Evolutionary conservation across 2,113 vertebrate genomes (phyloP).

Genomic region (Chamaea fasciata): DNA sequence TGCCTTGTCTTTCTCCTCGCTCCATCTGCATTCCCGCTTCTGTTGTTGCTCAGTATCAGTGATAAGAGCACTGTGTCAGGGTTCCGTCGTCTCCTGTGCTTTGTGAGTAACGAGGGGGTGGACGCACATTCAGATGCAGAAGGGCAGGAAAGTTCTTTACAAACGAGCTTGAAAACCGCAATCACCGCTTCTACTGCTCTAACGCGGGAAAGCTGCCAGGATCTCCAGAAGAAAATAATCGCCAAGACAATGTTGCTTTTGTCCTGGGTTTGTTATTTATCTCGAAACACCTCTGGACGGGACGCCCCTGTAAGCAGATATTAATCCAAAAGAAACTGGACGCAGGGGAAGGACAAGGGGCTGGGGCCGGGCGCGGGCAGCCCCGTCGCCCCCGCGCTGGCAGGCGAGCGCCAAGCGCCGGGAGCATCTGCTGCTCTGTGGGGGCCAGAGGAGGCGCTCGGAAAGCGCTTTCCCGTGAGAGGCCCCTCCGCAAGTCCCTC

Average conservation of each 20-base stretch:
- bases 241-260: not conserved
- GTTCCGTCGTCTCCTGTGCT: not conserved
- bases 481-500: not conserved
- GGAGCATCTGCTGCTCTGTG: not conserved
- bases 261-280: not conserved
- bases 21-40: not conserved
- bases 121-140: not conserved
- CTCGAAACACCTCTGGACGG: not conserved
- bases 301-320: not conserved
- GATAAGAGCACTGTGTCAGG: not conserved
- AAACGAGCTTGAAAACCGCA: not conserved
- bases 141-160: not conserved
- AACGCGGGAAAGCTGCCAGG: not conserved
- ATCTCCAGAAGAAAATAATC: not conserved
- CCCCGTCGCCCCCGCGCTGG: not conserved
- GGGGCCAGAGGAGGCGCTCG: not conserved
- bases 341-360: not conserved
- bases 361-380: not conserved
- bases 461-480: not conserved
- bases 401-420: not conserved
- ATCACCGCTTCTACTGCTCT: not conserved
- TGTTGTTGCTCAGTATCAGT: accelerated
- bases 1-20: not conserved
- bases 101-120: not conserved
- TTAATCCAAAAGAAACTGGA: not conserved